phyloP scores from a whole-genome alignment of 2,113 vertebrate genomes.

The Sylvilagus bachmani region DNA sequence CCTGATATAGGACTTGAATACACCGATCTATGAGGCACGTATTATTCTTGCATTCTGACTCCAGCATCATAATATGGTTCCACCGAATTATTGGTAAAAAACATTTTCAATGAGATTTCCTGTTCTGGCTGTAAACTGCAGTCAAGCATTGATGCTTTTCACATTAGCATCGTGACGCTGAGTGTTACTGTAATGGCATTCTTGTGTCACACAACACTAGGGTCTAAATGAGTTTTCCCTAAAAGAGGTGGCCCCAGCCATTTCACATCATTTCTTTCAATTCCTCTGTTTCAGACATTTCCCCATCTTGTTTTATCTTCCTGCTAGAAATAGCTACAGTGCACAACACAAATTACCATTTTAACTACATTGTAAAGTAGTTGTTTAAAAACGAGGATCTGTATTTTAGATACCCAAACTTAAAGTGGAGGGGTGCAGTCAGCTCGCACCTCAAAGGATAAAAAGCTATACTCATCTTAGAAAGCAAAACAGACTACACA shows the following conservation, averaged over 20 bases:
- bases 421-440: slow-evolving; percentile 62
- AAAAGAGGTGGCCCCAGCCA: not conserved
- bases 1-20: not conserved
- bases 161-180: not conserved
- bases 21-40: not conserved
- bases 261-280: not conserved
- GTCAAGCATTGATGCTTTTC: not conserved
- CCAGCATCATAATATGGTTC: not conserved
- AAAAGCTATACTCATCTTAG: slow-evolving; percentile 86
- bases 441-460: slow-evolving; percentile 77
- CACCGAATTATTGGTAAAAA: not conserved
- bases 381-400: slow-evolving; percentile 66
- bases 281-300: slow-evolving; percentile 50
- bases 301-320: slow-evolving; percentile 49
- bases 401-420: slow-evolving; percentile 50
- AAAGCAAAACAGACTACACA: slow-evolving; percentile 83
- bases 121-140: not conserved
- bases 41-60: not conserved
- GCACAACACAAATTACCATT: slow-evolving; percentile 6
- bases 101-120: not conserved
- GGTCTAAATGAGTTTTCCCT: slow-evolving; percentile 45
- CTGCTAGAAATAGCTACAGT: slow-evolving; percentile 64
- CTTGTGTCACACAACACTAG: not conserved
- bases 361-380: slow-evolving; percentile 57
- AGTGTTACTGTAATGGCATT: not conserved